Evolutionary conservation across 2,888 invertebrate species (phyloP).

Genomic region (Stenoptilia bipunctidactyla): DNA sequence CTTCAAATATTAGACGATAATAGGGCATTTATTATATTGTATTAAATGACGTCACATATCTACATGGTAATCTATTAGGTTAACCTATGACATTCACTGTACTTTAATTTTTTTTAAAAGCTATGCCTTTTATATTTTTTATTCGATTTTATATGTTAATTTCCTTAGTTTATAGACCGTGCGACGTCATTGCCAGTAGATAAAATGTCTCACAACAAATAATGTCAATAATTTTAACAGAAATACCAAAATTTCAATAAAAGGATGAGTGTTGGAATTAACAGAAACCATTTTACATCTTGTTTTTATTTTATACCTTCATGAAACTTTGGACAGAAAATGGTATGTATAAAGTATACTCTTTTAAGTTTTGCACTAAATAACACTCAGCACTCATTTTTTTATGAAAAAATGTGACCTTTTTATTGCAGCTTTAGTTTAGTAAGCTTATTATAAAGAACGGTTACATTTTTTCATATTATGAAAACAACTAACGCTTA

Average conservation of each 20-base stretch:
- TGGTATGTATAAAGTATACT: slow-evolving; percentile 57
- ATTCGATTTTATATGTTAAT: too few relatives aligned
- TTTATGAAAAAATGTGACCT: slow-evolving; percentile 34
- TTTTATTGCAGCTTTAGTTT: background rate
- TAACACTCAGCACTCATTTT: slow-evolving; percentile 58
- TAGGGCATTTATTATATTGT: slow-evolving; percentile 7
- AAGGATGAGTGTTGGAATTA: slow-evolving; percentile 72
- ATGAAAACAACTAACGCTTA: slow-evolving; percentile 11
- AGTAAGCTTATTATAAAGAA: background rate
- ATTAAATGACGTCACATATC: slow-evolving; percentile 34
- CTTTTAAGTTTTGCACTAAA: slow-evolving; percentile 46
- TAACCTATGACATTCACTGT: too few relatives aligned
- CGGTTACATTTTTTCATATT: slow-evolving; percentile 25
- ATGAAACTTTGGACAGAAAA: slow-evolving; percentile 31
- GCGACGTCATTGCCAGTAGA: background rate
- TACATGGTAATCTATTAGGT: slow-evolving; percentile 24
- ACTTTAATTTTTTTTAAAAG: too few relatives aligned
- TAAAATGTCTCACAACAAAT: slow-evolving; percentile 63
- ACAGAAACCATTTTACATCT: slow-evolving; percentile 63
- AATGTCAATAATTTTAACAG: slow-evolving; percentile 33
- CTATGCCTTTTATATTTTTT: too few relatives aligned
- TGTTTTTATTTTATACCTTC: slow-evolving; percentile 39
- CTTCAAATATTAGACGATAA: background rate
- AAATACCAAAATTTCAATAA: slow-evolving; percentile 65
- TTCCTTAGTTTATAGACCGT: too few relatives aligned